Percentiles rank a stretch among this genome's conserved stretches.
phyloP scores from a whole-genome alignment of 2,113 vertebrate genomes.

The Laterallus jamaicensis region DNA sequence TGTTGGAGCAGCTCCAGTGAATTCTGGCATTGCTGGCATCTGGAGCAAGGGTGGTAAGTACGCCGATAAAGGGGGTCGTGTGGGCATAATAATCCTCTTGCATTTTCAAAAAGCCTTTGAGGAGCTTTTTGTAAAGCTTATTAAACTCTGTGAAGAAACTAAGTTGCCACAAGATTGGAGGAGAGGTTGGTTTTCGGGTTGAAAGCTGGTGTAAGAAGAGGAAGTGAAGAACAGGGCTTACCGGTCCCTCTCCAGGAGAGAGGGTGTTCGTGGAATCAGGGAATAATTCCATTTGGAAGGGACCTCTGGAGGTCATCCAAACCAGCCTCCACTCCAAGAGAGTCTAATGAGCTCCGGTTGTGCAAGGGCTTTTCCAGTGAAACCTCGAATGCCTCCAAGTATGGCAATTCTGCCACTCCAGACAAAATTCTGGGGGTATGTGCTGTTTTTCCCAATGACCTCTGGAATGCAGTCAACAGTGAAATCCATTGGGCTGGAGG shows the following conservation, averaged over 20 bases:
- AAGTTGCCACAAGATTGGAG: slow-evolving; percentile 26
- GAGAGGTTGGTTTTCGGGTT: neutral
- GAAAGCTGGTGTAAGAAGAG: slow-evolving; percentile 37
- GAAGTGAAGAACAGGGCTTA: slow-evolving; percentile 23
- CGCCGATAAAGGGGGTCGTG: neutral
- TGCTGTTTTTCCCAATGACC: neutral
- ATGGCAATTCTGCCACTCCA: neutral
- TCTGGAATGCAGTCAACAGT: neutral
- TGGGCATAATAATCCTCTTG: slow-evolving; percentile 36
- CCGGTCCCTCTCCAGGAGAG: neutral
- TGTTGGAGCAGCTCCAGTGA: neutral
- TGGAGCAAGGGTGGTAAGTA: neutral
- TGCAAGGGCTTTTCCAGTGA: neutral
- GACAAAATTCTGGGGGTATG: neutral
- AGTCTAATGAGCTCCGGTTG: neutral
- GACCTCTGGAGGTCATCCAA: neutral
- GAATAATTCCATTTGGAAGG: neutral
- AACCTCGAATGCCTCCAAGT: neutral
- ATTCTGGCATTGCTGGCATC: neutral
- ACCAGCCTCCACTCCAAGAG: neutral
- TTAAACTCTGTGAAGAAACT: slow-evolving; percentile 25
- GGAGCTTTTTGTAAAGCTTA: slow-evolving; percentile 48
- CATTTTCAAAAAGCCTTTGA: slow-evolving; percentile 36
- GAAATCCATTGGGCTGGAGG: neutral
- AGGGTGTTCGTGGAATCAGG: neutral